Evolutionary conservation across 2,888 invertebrate genomes (phyloP), one percentile per base, ranked within the genome.

Genomic region (Calameuta filiformis): DNA sequence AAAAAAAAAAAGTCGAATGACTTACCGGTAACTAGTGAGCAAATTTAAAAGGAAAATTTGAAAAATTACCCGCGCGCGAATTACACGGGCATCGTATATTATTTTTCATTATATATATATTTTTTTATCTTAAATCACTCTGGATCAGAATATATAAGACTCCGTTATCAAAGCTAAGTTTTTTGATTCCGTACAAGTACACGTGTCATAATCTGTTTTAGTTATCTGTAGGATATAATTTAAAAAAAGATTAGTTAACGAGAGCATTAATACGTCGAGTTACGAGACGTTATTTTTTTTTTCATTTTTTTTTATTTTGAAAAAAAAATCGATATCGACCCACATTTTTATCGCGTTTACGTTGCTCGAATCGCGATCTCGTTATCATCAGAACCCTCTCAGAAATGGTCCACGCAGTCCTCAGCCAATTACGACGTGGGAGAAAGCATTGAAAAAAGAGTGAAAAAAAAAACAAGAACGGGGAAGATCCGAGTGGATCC

Each of bases 341-440:
- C 23, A 56, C 56, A 56, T 23, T 23, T 56, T 56, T 1, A 23
- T 23, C 56, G 56, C 56, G 56, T 56, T 56, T 23, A 15, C 23
- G 1, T 9, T 15, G 23, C 56, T 56, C 23, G 23, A 15, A 9
- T 56, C 23, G 56, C 23, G 56, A 56, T 23, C 23, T 56, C 23
- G 56, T 56, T 56, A 56, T 56, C 56, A 23, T 71, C 31, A 71
- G 35, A 75, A 68, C 35, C 79, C 79, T 80, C 56, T 82, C 89
- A 88, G 86, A 87, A 89, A 89, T 89, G 90, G 88, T 90, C 90
- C 90, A 89, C 86, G 87, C 89, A 90, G 90, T 90, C 89, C 88
- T 90, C 86, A 80, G 79, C 79, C 82, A 78, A 78, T 81, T 79
- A 15, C 71, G 12, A 31, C 71, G 33, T 71, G 34, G 56, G 56